Evolutionary conservation across 2,113 vertebrate species (phyloP).

Genomic region (Equus przewalskii): DNA sequence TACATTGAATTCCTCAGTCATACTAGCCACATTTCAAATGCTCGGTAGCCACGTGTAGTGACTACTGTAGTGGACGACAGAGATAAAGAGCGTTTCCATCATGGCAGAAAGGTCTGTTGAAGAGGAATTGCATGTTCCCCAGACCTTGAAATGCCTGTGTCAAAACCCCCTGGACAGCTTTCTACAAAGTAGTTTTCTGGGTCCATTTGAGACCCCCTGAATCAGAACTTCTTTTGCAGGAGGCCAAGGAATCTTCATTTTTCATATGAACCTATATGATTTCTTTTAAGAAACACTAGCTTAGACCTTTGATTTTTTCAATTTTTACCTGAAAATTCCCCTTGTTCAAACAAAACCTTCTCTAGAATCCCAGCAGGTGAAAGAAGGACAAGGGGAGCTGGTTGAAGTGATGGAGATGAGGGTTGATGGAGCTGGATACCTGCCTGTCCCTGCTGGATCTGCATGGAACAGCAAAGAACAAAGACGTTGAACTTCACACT

Average conservation of each 20-base stretch:
- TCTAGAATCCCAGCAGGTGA: neutral
- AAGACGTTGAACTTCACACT: neutral
- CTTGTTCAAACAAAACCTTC: neutral
- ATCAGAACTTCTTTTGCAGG: neutral
- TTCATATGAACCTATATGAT: neutral
- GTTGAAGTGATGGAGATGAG: rapidly evolving
- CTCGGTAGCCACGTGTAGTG: neutral
- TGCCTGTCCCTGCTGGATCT: neutral
- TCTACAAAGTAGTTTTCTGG: neutral
- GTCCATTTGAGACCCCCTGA: neutral
- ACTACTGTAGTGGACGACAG: neutral
- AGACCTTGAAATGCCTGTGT: neutral
- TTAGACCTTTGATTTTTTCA: neutral
- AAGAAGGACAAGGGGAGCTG: neutral
- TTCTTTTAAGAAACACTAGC: neutral
- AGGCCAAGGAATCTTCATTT: neutral
- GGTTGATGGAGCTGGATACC: rapidly evolving
- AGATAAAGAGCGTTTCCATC: neutral
- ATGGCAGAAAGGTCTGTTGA: neutral
- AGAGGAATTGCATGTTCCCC: neutral
- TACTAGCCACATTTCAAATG: neutral
- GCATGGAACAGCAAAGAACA: neutral
- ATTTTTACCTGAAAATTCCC: neutral
- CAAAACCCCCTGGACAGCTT: neutral
- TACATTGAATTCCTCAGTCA: neutral